Base-by-base conservation (phyloP, 2,888 invertebrate genomes). In the Aphrophora alni region DNA sequence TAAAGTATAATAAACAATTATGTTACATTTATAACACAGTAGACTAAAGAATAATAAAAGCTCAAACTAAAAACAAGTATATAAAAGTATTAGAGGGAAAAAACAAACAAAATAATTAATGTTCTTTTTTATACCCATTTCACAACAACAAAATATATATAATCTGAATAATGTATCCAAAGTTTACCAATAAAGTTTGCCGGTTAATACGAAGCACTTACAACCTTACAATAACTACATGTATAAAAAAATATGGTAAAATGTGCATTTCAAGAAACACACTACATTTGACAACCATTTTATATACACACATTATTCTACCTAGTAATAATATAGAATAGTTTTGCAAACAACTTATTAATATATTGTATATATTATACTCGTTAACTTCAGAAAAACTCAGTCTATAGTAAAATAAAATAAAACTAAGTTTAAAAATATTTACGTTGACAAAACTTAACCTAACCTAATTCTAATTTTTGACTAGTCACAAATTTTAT, bases 211-310 rank as follows among this genome's bases (percentile, higher is more conserved):
- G 21, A 59, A 59, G 59, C 59, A 59, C 59, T 59, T 44, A 44
- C 44, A 44, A 44, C 44, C 44, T 44, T 44, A 59, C 21, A 21
- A 21, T n/a, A 59, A 59, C n/a, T 21, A 59, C 21, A 44, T 44
- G 59, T 59, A 59, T 59, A 59, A 59, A 59, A 59, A 59, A 59
- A 59, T 59, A 59, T 59, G 59, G 59, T 59, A 59, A 59, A 59
- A 59, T 59, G 21, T 59, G 59, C 21, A 59, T 14, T 21, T 10
- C 59, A n/a, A 59, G 59, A 59, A 44, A 59, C 14, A 59, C 59
- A 59, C 21, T n/a, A 59, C 59, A 21, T 44, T 14, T 14, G 5
- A 59, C 59, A 59, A 59, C 59, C 59, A 59, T 59, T 44, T 7
- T 59, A 59, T 59, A 59, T 59, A 59, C 59, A 59, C 21, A 59